Evolutionary conservation across 2,888 invertebrate genomes (phyloP), one percentile per base, ranked within the genome.

Genomic region (Acrobasis repandana): DNA sequence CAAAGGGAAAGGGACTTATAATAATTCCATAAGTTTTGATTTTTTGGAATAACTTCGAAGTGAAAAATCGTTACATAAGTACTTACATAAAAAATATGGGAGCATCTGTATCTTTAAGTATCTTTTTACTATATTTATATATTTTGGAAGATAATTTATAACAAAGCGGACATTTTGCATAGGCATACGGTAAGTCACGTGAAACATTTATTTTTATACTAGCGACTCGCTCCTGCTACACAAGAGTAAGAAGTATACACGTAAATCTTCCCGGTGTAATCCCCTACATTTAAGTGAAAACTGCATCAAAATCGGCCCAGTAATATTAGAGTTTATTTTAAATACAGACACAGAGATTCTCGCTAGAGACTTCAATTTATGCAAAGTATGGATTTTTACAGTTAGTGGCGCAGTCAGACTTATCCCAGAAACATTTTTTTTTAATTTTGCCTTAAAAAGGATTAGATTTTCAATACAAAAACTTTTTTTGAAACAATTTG

Each of bases 101-200:
- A 38, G 28, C 28, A 28, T 28, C 28, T 28, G 28, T 28, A 20
- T 4, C 4, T 3, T 20, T 20, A 6, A 28, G 4, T 38, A 38
- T n/a, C 43, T 14, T 43, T 43, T 14, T 14, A 49, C 18, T 49
- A 20, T 49, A 49, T 4, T 16, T 28, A 50, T 33, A 43, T 28
- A 28, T 28, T 28, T 14, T 50, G 50, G 50, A 50, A 50, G 50
- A n/a, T 28, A 18, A 18, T 28, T 4, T 18, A 49, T 11, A 50
- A 50, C 34, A 52, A 52, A 52, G 52, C 52, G 10, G 52, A 52
- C 16, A 52, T 36, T 56, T 56, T 43, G 46, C 47, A 33, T 47
- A 56, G 56, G 56, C 56, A 47, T 56, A 56, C 47, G 9, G 28
- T 56, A 56, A 56, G 56, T 56, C 56, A 56, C 56, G 28, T 56